Base-by-base conservation (phyloP, 92 coral and sea anemone genomes). In the Zoanthus sansibaricus region DNA sequence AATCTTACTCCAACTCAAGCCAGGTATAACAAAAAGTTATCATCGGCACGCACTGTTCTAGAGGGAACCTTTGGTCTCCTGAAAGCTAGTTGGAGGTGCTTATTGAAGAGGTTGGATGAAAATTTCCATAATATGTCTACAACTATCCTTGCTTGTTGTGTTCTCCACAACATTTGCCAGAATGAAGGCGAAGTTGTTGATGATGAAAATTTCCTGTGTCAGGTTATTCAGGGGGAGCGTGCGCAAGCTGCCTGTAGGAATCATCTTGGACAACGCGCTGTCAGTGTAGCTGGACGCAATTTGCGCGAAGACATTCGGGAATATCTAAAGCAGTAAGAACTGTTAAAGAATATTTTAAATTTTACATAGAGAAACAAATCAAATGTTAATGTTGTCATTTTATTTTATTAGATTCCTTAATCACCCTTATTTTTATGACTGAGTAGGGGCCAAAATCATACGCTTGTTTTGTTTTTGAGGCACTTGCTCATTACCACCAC, bases 101-200 rank as follows among this genome's bases (percentile, higher is more conserved):
- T 86, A 70, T 31, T 86, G 7, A 86, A 86, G 71, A 55, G 89
- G 69, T 9, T 86, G 67, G 89, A 86, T 54, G 48, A 56, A 21
- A 76, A 64, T 48, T 76, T 86, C 37, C 51, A 18, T 18, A 62
- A 76, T 76, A 72, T 86, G 62, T 69, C 88, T 9, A 47, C 11
- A 44, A 76, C 71, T 11, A 71, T 75, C 13, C 89, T 86, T 17
- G 76, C 83, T 59, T 86, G 89, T 46, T 86, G 83, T 80, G 69
- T 86, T 42, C 80, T 86, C 8, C 89, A 86, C 33, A 86, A 86
- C 47, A 75, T 76, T 25, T 86, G 83, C 67, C 84, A 86, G 79
- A 71, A 76, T 46, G 71, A 68, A n/a, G 89, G 83, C 15, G 83
- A 86, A 3, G 33, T 44, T 45, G 58, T 59, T 44, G 82, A 86